Conservation (phyloP, 2,888 invertebrate species). For the Trachelus troglodyta region DNA sequence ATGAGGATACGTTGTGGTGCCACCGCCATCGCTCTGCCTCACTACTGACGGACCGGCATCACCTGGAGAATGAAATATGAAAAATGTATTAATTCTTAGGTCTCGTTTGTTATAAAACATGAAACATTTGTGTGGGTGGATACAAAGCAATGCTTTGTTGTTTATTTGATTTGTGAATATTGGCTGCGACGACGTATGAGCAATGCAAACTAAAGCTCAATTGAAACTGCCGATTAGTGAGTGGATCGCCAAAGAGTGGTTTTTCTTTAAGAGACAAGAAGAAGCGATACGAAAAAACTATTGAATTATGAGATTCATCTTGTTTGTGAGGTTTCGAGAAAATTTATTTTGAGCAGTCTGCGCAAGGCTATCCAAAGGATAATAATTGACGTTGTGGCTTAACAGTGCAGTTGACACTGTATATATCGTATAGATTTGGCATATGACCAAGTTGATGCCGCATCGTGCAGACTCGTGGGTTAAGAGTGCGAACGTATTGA, state of each 20-base stretch:
- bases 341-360: not conserved
- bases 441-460: not conserved
- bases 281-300: not conserved
- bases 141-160: not conserved
- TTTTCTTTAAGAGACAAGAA: not conserved
- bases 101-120: not conserved
- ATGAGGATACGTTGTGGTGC: conserved; percentile 39
- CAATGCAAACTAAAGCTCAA: not conserved
- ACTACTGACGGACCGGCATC: conserved; percentile 53
- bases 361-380: not conserved
- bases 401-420: not conserved
- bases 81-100: not conserved
- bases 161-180: not conserved
- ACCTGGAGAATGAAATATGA: not conserved
- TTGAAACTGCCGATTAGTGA: not conserved
- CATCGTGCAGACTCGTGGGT: not conserved
- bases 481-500: not conserved
- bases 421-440: not conserved
- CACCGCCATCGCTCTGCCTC: not conserved
- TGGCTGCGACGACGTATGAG: not conserved
- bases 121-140: too few relatives aligned
- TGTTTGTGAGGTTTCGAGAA: not conserved
- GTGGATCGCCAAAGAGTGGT: too few relatives aligned
- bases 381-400: not conserved
- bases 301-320: not conserved